These are phyloP conservation scores for Drosophila burlai DNA, from an alignment of 1,140 invertebrate genomes.

Conservation along the genomic window DNA sequence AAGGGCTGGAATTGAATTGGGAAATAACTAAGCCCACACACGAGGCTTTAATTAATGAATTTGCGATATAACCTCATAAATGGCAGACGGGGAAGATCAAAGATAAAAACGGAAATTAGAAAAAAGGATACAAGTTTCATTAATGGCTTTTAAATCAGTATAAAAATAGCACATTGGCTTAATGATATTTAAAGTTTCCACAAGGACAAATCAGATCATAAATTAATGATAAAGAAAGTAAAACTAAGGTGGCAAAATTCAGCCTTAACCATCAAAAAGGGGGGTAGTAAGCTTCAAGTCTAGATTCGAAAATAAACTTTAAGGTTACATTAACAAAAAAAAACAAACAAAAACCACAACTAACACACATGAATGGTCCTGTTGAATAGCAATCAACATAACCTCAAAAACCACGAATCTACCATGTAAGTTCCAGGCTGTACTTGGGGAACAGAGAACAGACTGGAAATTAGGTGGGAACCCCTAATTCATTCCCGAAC, in stretches of 20 bases:
- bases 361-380: neutral
- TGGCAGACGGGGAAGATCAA: neutral
- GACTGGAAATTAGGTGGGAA: neutral
- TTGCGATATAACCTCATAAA: slow-evolving; percentile 1
- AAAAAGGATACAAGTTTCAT: neutral
- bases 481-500: neutral
- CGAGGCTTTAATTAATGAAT: slow-evolving; percentile 18
- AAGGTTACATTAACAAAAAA: too few species aligned
- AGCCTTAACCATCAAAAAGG: neutral
- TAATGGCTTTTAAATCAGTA: neutral
- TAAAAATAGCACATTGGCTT: too few species aligned
- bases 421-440: neutral
- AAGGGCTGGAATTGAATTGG: slow-evolving; percentile 14
- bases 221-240: too few species aligned
- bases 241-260: neutral
- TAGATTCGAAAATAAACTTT: neutral
- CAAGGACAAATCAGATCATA: too few species aligned
- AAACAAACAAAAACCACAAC: neutral
- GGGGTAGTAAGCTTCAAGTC: neutral
- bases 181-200: too few species aligned
- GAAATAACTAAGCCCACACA: slow-evolving; percentile 9
- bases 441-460: too few species aligned
- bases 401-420: neutral
- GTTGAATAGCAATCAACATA: neutral
- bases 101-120: neutral